These are phyloP conservation scores for Momotus momota DNA, from an alignment of 2,797 vertebrate species.

Conservation along the genomic window DNA sequence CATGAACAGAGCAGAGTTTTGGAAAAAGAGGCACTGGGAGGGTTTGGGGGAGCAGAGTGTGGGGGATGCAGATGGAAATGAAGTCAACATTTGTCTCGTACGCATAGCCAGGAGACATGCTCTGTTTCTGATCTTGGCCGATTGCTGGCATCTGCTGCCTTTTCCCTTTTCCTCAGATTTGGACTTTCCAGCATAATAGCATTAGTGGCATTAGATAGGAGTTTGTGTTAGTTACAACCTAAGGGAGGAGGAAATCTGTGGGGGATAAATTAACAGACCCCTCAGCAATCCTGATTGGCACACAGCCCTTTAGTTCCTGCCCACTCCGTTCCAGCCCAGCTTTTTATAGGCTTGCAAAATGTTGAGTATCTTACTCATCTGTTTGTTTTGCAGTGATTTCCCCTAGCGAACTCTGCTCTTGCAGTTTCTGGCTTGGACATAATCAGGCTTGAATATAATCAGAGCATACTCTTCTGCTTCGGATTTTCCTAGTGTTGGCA, in stretches of 20 bases:
- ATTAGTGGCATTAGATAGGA: conserved; percentile 58
- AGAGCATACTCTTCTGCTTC: not conserved
- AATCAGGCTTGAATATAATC: conserved; percentile 19
- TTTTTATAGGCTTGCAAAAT: conserved; percentile 43
- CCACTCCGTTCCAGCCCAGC: conserved; percentile 15
- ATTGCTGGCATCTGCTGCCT: conserved; percentile 41
- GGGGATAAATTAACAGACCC: conserved; percentile 50
- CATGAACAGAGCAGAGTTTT: conserved; percentile 26
- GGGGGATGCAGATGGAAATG: conserved; percentile 15
- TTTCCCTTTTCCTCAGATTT: conserved; percentile 6
- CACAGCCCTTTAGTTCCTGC: conserved; percentile 19
- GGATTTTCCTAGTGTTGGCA: not conserved
- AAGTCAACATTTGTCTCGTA: conserved; percentile 32
- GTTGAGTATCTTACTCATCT: conserved; percentile 12
- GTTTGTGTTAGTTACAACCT: conserved; percentile 56
- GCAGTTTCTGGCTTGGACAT: conserved; percentile 2
- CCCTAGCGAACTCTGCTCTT: not conserved
- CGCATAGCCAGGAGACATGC: not conserved
- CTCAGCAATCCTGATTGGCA: conserved; percentile 11
- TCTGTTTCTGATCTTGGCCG: conserved; percentile 49
- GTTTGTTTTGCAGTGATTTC: conserved; percentile 48
- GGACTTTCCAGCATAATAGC: conserved; percentile 66
- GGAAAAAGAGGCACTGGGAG: conserved; percentile 1
- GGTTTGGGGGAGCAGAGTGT: not conserved
- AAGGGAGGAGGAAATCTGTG: conserved; percentile 41